Conservation (phyloP, 2,113 vertebrate genomes). For the Notothenia coriiceps region DNA sequence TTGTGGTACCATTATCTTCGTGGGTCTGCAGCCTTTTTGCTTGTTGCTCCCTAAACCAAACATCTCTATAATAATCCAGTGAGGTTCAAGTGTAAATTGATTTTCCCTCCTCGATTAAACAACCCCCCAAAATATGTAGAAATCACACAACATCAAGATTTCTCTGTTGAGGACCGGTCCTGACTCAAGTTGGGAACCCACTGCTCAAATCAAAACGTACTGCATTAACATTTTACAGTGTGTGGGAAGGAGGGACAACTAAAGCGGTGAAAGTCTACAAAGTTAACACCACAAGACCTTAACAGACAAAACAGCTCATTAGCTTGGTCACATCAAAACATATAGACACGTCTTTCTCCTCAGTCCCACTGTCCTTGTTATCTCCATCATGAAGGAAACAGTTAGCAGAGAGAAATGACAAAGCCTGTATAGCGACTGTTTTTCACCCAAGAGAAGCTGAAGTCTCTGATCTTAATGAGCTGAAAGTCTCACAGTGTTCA, state of each 20-base stretch:
- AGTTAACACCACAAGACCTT: background rate
- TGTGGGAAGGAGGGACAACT: background rate
- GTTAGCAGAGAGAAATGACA: conserved; percentile 23
- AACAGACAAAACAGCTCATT: conserved; percentile 14
- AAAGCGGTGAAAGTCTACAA: background rate
- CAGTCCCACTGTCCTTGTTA: background rate
- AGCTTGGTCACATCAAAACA: conserved; percentile 22
- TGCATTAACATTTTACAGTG: background rate
- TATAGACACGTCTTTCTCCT: background rate
- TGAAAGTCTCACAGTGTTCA: conserved; percentile 36
- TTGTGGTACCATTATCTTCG: no score
- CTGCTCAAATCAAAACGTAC: no score
- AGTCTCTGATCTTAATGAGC: conserved; percentile 50
- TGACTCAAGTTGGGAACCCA: background rate
- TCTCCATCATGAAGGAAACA: conserved; percentile 14
- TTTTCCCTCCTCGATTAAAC: no score
- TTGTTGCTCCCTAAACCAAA: no score
- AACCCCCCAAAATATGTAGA: no score
- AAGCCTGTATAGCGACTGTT: conserved; percentile 19
- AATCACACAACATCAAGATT: background rate
- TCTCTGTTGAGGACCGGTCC: background rate
- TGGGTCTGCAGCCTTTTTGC: no score
- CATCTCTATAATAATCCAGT: no score
- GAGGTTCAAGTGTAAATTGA: no score
- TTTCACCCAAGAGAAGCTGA: conserved; percentile 19